Conservation (phyloP, 2,797 vertebrate genomes). For the Caiman crocodilus region DNA sequence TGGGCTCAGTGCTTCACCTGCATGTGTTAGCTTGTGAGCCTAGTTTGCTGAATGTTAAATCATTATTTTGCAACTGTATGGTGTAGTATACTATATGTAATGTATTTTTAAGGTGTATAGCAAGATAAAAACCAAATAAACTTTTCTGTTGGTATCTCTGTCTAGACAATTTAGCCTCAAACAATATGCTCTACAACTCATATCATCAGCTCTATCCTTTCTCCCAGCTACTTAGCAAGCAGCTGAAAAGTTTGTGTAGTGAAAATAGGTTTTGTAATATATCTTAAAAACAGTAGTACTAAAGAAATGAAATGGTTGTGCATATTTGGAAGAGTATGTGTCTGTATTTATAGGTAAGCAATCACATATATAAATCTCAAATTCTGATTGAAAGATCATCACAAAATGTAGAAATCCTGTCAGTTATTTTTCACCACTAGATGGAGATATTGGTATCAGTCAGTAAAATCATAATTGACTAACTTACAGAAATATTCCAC, state of each 20-base stretch:
- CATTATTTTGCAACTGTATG: background rate
- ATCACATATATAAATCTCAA: background rate
- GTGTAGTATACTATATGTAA: too few species aligned
- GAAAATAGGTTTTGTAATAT: background rate
- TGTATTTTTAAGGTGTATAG: background rate
- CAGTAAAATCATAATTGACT: background rate
- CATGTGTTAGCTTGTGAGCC: background rate
- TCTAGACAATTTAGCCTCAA: background rate
- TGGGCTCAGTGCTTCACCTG: background rate
- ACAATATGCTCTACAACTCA: background rate
- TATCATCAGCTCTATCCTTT: background rate
- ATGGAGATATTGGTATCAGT: constrained; percentile 40
- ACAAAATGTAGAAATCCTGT: background rate
- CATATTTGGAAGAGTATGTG: background rate
- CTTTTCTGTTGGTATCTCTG: background rate
- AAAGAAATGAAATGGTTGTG: background rate
- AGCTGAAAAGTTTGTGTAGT: background rate
- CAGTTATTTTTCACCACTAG: constrained; percentile 57
- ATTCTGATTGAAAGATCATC: background rate
- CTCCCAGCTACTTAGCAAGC: background rate
- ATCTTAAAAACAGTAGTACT: background rate
- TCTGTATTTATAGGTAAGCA: background rate
- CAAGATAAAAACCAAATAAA: background rate
- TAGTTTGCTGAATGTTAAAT: background rate
- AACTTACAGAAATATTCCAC: background rate